Evolutionary conservation across 2,797 vertebrate genomes (phyloP), one percentile per base, ranked within the genome.

Genomic region (Pangasius macronema): DNA sequence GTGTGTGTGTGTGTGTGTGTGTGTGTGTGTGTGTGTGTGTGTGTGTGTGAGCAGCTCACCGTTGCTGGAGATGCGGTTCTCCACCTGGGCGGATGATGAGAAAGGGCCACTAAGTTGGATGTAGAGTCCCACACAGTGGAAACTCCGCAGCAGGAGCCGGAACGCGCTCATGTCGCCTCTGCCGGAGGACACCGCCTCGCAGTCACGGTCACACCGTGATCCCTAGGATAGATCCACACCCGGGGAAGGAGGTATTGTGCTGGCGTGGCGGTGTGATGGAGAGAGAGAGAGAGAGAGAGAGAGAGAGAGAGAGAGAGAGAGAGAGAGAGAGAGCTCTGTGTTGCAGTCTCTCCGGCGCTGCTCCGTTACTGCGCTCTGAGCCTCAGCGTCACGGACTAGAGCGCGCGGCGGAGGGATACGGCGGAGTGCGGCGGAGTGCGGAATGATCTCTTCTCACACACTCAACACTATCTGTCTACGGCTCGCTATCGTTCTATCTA

Each of bases 41-140:
- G 73, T 51, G 73, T 51, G 75, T 8, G 75, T 1, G 46, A 16
- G 53, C 11, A 14, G 90, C 97, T 93, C 95, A 98, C 97, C 97
- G 94, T 97, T 97, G 91, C 96, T 96, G 68, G 96, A 94, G 94
- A 97, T 93, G 92, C 94, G 96, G 94, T 97, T 96, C 93, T 97
- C 95, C 89, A 95, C 92, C 89, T 96, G 95, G 85, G 95, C 95
- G 92, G 93, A 92, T 92, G 96, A 95, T 82, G 95, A 95, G 81
- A 96, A 93, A 94, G 95, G 93, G 91, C 94, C 96, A 94, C 96
- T 95, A 96, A 97, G 96, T 96, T 97, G 97, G 92, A 97, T 93
- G 96, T 96, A 98, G 95, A 98, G 96, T 96, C 97, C 97, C 96
- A 97, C 91, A 94, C 95, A 98, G 93, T 97, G 97, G 93, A 97